These are phyloP conservation scores for Picathartes gymnocephalus DNA, from an alignment of 2,113 vertebrate species.

Conservation along the genomic window DNA sequence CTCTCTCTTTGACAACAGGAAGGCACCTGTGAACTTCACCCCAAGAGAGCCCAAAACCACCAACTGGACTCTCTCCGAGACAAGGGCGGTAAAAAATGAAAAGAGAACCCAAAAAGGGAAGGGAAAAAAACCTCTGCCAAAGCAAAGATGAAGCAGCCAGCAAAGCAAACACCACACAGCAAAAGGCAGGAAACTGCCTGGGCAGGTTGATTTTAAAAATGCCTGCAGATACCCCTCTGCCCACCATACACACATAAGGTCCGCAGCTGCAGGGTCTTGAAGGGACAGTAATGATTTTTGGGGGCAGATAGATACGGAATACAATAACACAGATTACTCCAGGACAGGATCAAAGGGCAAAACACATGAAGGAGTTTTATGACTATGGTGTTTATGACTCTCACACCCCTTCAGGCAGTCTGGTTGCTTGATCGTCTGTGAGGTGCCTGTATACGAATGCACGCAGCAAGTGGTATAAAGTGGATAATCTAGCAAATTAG, in stretches of 20 bases:
- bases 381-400: background rate
- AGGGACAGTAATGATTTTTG: background rate
- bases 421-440: background rate
- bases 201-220: background rate
- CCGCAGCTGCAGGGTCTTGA: background rate
- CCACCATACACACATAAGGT: background rate
- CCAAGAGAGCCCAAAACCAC: background rate
- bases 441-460: background rate
- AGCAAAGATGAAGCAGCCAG: background rate
- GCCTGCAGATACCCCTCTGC: background rate
- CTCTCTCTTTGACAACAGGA: rapidly evolving
- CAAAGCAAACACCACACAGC: background rate
- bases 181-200: background rate
- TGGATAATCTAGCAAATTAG: background rate
- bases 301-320: background rate
- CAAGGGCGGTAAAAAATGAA: background rate
- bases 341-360: background rate
- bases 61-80: background rate
- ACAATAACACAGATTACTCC: background rate
- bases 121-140: background rate
- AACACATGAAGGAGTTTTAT: background rate
- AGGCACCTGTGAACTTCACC: background rate
- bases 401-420: background rate
- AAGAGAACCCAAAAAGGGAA: background rate
- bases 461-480: background rate